Evolutionary conservation across 2,797 vertebrate species (phyloP), one percentile per base, ranked within the genome.

Genomic region (Zonotrichia albicollis): DNA sequence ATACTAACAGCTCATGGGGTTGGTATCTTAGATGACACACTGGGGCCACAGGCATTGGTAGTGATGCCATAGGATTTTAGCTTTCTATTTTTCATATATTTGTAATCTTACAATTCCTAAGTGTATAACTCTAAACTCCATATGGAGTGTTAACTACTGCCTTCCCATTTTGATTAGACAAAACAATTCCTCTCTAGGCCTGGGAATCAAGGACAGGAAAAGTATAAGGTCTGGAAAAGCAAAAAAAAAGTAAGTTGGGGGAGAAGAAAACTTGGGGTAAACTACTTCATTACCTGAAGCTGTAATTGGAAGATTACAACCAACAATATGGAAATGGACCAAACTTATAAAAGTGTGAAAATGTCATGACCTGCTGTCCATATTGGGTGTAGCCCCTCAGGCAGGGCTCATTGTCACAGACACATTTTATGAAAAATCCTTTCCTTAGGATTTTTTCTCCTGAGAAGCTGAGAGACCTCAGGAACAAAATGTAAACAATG

Each of bases 1-100:
- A 79, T 8, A 84, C 66, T 60, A 66, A 77, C 89, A 97, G 85
- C 27, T 87, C 78, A 84, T 57, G 70, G 60, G 68, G 55, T 17
- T 85, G 85, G 89, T 77, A 61, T 79, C 70, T 87, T 48, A 13
- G 91, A 75, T n/a, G 87, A 74, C 16, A 61, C 1, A 6, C 18
- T 46, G 88, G 90, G 87, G 27, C 62, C 30, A 7, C 11, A 7
- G 90, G 86, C 42, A 61, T 51, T 93, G 53, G 54, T 58, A 57
- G 27, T 9, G 9, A 40, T 57, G 7, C 14, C 0, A 0, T 5
- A 42, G 36, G 23, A 80, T 58, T 68, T 58, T 25, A 34, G 20
- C 15, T 50, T 23, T 50, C 6, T 58, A 23, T 29, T 50, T 29
- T 58, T 50, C 16, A 42, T 8, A 4, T 34, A 60, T 50, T 23